Percentiles rank a stretch among this genome's conserved stretches.
These are phyloP conservation scores for Eulacestoma nigropectus DNA, from an alignment of 2,113 vertebrate species.

Conservation along the genomic window DNA sequence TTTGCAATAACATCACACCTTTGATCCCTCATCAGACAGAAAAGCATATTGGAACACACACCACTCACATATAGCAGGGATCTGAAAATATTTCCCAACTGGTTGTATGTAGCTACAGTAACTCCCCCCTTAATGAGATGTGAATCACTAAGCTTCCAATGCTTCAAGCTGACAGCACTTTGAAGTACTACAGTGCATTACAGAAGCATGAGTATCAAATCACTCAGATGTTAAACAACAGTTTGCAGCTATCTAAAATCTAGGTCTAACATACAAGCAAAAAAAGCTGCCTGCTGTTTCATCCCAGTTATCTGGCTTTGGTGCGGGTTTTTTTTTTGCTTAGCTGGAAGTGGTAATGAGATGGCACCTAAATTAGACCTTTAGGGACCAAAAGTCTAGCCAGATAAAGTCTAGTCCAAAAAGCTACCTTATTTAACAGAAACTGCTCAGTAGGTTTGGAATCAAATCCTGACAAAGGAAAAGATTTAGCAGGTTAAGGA, in stretches of 20 bases:
- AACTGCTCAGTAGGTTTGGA: background rate
- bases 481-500: background rate
- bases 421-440: background rate
- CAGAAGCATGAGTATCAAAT: background rate
- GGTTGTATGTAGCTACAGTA: background rate
- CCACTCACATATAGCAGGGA: background rate
- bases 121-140: background rate
- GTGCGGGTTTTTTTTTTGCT: background rate
- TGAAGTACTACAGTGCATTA: background rate
- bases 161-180: background rate
- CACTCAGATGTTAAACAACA: background rate
- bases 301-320: background rate
- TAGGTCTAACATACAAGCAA: background rate
- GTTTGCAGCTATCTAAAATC: background rate
- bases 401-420: background rate
- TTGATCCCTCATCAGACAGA: background rate
- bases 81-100: background rate
- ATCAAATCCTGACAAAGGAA: background rate
- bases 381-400: background rate
- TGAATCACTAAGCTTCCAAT: background rate
- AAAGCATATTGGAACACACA: background rate
- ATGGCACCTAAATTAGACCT: background rate
- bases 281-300: background rate
- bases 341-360: background rate
- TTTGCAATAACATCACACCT: background rate